Evolutionary conservation across 2,888 invertebrate genomes (phyloP).

Genomic region (Drosophila kanekoi): DNA sequence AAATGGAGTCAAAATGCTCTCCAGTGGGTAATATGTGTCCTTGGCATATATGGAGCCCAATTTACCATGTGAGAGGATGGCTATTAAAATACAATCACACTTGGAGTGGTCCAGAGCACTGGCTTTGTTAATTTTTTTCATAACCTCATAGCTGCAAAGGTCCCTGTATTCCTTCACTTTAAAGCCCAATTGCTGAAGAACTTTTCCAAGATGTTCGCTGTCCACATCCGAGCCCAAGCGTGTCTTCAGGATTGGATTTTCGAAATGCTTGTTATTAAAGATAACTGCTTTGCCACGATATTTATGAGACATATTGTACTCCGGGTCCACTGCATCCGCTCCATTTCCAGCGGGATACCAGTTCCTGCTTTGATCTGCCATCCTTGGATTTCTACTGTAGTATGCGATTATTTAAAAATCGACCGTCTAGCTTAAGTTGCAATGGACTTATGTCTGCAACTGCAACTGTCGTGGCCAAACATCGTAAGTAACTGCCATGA

Average conservation of each 20-base stretch:
- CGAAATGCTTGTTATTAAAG: constrained; percentile 95
- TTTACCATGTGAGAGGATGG: constrained; percentile 95
- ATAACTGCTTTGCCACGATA: constrained; percentile 93
- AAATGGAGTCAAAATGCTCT: constrained; percentile 91
- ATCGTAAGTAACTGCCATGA: no score
- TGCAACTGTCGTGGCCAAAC: no score
- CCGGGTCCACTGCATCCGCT: constrained; percentile 73
- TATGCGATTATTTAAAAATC: neutral
- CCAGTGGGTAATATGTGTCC: constrained; percentile 93
- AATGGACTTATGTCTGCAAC: neutral
- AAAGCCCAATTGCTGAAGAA: constrained; percentile 89
- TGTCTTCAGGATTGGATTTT: constrained; percentile 88
- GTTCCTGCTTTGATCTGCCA: constrained; percentile 1
- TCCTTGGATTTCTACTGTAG: neutral
- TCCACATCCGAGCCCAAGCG: constrained; percentile 94
- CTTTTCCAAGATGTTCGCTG: constrained; percentile 89
- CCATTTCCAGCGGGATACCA: neutral
- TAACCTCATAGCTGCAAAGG: constrained; percentile 88
- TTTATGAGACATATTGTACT: constrained; percentile 94
- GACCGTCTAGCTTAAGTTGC: neutral
- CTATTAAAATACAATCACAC: constrained; percentile 92
- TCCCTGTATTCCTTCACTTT: constrained; percentile 89
- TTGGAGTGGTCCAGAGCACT: constrained; percentile 91
- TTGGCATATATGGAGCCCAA: constrained; percentile 93
- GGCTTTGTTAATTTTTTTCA: constrained; percentile 88